Evolutionary conservation across 2,888 invertebrate species (phyloP), one percentile per base, ranked within the genome.

Genomic region (Nomada ferruginata): DNA sequence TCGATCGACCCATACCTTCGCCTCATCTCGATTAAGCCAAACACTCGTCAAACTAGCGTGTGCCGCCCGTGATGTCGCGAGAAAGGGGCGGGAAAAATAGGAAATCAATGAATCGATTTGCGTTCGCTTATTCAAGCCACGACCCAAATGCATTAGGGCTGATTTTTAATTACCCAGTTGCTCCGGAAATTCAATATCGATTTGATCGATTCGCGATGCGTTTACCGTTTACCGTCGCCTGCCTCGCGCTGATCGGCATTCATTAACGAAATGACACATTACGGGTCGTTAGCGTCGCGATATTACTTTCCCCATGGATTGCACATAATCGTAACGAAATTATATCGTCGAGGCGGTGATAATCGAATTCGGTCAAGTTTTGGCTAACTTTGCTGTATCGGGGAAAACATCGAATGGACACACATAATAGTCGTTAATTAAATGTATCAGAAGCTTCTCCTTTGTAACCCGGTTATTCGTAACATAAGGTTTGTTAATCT

Each of bases 141-240:
- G 81, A 81, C 71, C 76, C 53, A 82, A 52, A 72, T 69, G 72
- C 76, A 65, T 72, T 55, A 82, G 55, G 72, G 36, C 36, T 42
- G 73, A 82, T 82, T 82, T 83, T 83, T 82, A 82, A 82, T 82
- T 80, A 80, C 61, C 70, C 66, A 18, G 61, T 66, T 53, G 71
- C 26, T 57, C 44, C 42, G 57, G 82, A 60, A 82, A 76, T 79
- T 73, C 72, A 74, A 74, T 76, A 80, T 80, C 65, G 75, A 70
- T 60, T 36, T 53, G 75, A 82, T 82, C 66, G 55, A 75, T 80
- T 79, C 61, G 53, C 36, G 71, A 77, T 61, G 71, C 71, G 47
- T 68, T 81, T 59, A 64, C 44, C 71, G 47, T 68, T 81, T 59
- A 64, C 44, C 47, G 47, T n/a, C 47, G 20, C 57, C 11, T 18